Conservation (phyloP, 2,113 vertebrate species). For the Mormyrus iriodes region DNA sequence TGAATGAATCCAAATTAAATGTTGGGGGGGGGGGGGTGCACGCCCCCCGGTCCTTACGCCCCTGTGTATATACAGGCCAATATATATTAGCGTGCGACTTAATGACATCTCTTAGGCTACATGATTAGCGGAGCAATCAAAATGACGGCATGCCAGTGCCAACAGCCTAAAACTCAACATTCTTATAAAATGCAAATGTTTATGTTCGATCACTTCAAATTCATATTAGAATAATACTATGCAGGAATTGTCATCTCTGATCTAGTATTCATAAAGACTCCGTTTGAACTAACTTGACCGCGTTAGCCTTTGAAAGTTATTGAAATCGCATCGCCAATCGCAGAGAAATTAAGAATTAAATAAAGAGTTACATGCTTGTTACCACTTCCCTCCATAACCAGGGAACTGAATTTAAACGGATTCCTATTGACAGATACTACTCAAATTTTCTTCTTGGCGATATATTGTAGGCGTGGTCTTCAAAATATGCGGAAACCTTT, state of each 20-base stretch:
- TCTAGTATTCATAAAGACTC: not conserved
- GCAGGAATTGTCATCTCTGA: not conserved
- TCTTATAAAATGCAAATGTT: not conserved
- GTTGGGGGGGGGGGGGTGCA: not conserved
- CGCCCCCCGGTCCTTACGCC: not conserved
- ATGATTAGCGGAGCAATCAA: not conserved
- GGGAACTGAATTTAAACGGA: not conserved
- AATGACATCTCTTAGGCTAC: not conserved
- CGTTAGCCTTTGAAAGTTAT: not conserved
- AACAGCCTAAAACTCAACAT: not conserved
- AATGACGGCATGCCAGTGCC: not conserved
- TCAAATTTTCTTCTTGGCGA: not conserved
- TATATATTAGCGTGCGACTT: too few relatives aligned
- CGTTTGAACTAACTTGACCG: not conserved
- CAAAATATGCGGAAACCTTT: not conserved
- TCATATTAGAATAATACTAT: not conserved
- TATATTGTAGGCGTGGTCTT: not conserved
- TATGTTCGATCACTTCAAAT: not conserved
- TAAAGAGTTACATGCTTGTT: not conserved
- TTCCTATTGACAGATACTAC: too few relatives aligned
- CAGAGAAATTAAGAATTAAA: not conserved
- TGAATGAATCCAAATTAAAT: not conserved
- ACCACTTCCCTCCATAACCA: not conserved
- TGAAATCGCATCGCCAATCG: not conserved
- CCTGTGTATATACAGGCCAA: not conserved